phyloP scores from a whole-genome alignment of 2,888 invertebrate genomes.

The Plagodis dolabraria region DNA sequence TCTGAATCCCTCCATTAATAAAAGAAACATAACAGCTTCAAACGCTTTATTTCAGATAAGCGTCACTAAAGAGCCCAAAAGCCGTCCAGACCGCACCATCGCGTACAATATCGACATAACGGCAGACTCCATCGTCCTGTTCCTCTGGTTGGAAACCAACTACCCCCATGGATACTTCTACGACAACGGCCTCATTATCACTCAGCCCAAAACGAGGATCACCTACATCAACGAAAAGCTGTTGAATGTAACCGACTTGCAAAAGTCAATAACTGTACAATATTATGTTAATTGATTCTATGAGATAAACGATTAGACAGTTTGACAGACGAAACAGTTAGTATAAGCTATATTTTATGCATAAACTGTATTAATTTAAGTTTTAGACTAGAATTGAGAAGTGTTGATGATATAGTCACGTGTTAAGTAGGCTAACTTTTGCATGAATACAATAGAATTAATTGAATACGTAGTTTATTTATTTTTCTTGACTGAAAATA shows the following conservation, averaged over 20 bases:
- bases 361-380: no score
- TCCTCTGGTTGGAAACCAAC: constrained; percentile 88
- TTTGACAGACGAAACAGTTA: no score
- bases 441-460: no score
- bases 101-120: constrained; percentile 55
- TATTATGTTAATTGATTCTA: constrained; percentile 59
- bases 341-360: no score
- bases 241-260: constrained; percentile 48
- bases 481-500: no score
- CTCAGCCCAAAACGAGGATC: constrained; percentile 48
- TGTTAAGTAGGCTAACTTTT: no score
- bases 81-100: constrained; percentile 30
- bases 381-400: no score
- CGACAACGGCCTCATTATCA: constrained; percentile 89
- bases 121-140: constrained; percentile 85
- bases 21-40: no score
- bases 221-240: constrained; percentile 47
- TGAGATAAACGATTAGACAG: no score
- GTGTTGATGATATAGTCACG: no score
- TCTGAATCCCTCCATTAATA: no score
- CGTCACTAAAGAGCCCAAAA: constrained; percentile 43
- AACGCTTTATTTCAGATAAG: constrained; percentile 52
- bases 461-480: no score
- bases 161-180: constrained; percentile 87
- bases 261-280: constrained; percentile 59